A percentile compares a stretch with the other conserved stretches of the same genome.
Conservation (phyloP, 1,140 invertebrate species). For the Danaus melanippus region DNA sequence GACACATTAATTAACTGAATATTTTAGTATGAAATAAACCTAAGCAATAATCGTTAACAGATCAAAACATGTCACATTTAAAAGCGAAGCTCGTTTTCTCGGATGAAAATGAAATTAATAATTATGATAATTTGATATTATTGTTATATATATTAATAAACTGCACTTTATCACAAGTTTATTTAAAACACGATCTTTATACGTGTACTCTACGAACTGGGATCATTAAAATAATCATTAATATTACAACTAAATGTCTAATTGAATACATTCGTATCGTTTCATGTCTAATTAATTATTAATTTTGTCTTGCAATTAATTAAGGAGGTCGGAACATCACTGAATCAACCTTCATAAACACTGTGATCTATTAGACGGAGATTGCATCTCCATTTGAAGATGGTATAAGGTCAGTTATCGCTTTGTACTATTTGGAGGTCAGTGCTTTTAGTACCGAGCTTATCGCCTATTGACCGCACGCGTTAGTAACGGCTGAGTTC, state of each 20-base stretch:
- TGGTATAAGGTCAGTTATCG: slow-evolving; percentile 21
- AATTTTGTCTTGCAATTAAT: slow-evolving; percentile 4
- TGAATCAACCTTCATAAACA: neutral
- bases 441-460: slow-evolving; percentile 30
- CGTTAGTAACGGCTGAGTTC: slow-evolving; percentile 36
- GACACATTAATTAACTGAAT: slow-evolving; percentile 35
- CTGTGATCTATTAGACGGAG: neutral
- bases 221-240: slow-evolving; percentile 30
- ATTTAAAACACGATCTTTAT: slow-evolving; percentile 29
- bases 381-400: neutral
- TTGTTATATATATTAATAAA: slow-evolving; percentile 31
- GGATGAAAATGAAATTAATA: slow-evolving; percentile 34
- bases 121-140: slow-evolving; percentile 40
- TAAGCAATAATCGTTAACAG: slow-evolving; percentile 46
- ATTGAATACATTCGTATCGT: slow-evolving; percentile 24
- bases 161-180: slow-evolving; percentile 26
- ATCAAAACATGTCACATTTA: slow-evolving; percentile 51
- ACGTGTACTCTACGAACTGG: slow-evolving; percentile 21
- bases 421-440: slow-evolving; percentile 31
- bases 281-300: slow-evolving; percentile 12
- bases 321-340: no score
- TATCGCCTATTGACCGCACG: slow-evolving; percentile 36
- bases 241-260: slow-evolving; percentile 27
- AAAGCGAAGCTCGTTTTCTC: slow-evolving; percentile 36
- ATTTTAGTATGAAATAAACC: slow-evolving; percentile 30